Evolutionary conservation across 2,797 vertebrate species (phyloP).

Genomic region (Falco columbarius): DNA sequence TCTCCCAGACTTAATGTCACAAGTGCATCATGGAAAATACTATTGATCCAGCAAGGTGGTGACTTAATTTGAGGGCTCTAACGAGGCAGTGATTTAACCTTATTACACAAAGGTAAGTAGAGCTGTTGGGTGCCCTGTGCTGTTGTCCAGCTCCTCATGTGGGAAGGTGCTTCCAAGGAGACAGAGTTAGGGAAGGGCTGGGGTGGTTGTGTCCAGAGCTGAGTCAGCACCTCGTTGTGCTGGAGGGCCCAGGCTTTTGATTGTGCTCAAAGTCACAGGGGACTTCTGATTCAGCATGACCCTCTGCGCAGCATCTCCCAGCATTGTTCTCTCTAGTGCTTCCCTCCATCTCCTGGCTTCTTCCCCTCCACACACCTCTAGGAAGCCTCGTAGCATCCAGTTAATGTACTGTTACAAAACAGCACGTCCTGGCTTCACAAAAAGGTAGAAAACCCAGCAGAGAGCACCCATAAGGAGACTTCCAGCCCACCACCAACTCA

Average conservation of each 20-base stretch:
- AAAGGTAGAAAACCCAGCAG: not conserved
- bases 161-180: conserved; percentile 10
- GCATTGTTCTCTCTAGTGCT: not conserved
- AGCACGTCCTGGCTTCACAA: not conserved
- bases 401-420: not conserved
- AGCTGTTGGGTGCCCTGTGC: not conserved
- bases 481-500: not conserved
- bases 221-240: not conserved
- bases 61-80: conserved; percentile 52
- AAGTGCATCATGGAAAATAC: conserved; percentile 60
- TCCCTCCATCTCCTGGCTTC: not conserved
- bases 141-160: accelerated
- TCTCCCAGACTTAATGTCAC: not conserved
- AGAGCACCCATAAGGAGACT: conserved; percentile 4
- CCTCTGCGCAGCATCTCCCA: not conserved
- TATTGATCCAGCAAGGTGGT: conserved; percentile 57
- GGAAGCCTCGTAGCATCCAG: not conserved
- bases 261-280: not conserved
- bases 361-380: not conserved
- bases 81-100: conserved; percentile 43
- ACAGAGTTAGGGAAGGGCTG: not conserved
- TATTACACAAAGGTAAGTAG: conserved; percentile 13
- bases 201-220: not conserved
- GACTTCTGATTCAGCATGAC: not conserved
- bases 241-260: not conserved